Conservation (phyloP, 2,113 vertebrate genomes). For the Tachysurus vachellii region DNA sequence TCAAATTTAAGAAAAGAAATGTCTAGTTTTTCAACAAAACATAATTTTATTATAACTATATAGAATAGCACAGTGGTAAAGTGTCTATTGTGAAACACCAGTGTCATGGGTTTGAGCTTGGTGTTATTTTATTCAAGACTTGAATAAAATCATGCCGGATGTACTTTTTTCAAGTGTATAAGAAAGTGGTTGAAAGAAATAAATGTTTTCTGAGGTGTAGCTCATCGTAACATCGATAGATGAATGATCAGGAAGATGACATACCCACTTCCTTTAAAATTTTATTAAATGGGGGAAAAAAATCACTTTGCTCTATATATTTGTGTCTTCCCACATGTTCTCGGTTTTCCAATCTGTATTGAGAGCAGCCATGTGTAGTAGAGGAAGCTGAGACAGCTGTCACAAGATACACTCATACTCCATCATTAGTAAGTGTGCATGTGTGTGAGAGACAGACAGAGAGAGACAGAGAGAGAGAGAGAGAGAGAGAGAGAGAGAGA, state of each 20-base stretch:
- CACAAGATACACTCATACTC: conserved; percentile 44
- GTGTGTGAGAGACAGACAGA: background rate
- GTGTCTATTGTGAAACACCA: no score
- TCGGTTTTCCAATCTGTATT: background rate
- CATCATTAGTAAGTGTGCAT: conserved; percentile 6
- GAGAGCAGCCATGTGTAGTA: background rate
- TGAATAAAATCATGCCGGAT: no score
- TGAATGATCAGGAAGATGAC: background rate
- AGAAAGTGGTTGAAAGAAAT: conserved; percentile 42
- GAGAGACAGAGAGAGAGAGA: background rate
- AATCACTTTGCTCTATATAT: conserved; percentile 20
- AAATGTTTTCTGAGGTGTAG: conserved; percentile 61
- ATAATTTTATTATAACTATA: no score
- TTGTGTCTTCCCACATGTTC: conserved; percentile 15
- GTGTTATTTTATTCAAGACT: no score
- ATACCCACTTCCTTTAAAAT: conserved; percentile 51
- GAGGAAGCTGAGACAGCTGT: conserved; percentile 55
- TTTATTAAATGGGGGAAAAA: conserved; percentile 62
- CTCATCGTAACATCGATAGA: conserved; percentile 63
- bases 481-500: background rate
- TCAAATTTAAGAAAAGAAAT: no score
- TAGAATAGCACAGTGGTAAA: no score
- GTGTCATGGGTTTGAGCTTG: no score
- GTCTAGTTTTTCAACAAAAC: no score
- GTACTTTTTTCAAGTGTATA: background rate